phyloP scores from a whole-genome alignment of 1,140 invertebrate species.

The Procambarus clarkii region DNA sequence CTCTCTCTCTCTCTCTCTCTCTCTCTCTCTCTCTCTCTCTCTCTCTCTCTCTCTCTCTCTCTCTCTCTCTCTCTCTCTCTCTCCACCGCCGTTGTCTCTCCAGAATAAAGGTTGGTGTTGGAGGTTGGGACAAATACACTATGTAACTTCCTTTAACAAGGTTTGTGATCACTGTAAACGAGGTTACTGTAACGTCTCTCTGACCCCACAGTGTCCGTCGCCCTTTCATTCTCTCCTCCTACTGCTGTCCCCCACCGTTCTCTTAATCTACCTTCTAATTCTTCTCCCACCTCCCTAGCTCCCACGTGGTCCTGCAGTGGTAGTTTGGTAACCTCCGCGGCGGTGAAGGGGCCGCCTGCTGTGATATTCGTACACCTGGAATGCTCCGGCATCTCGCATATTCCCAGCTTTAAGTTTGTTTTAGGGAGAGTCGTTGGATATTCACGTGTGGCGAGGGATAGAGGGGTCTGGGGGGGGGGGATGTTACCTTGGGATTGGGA shows the following conservation, averaged over 20 bases:
- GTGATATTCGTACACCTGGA: no score
- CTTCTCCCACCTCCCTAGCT: background rate
- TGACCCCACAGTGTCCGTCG: background rate
- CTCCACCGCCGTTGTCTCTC: background rate
- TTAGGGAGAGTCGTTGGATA: background rate
- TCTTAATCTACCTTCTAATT: background rate
- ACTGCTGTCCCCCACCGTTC: background rate
- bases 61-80: slow-evolving; percentile 27
- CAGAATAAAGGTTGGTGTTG: no score
- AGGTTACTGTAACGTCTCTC: background rate
- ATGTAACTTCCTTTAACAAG: background rate
- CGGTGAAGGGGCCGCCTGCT: no score
- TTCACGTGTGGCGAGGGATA: background rate
- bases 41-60: slow-evolving; percentile 4
- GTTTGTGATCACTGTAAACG: background rate
- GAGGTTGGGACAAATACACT: background rate
- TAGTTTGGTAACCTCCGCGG: no score
- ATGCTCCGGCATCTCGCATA: background rate
- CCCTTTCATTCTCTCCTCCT: background rate
- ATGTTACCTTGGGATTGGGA: no score
- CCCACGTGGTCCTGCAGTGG: no score
- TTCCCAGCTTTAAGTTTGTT: background rate
- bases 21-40: slow-evolving; percentile 2
- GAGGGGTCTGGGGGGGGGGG: no score
- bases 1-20: slow-evolving; percentile 29